Conservation (phyloP, 2,888 invertebrate species). For the Lamproptera curius region DNA sequence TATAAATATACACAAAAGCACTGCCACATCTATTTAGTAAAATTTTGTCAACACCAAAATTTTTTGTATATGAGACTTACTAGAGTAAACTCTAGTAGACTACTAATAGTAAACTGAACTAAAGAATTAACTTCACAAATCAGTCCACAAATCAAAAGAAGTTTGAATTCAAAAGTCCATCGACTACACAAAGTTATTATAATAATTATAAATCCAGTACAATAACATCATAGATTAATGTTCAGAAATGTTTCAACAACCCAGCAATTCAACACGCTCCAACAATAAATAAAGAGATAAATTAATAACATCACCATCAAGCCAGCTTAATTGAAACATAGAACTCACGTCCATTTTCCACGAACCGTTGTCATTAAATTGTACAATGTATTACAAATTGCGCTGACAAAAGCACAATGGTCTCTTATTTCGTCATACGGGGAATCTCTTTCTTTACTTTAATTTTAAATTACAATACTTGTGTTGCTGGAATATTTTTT, state of each 20-base stretch:
- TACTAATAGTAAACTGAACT: no score
- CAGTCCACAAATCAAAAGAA: no score
- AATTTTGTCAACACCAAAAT: no score
- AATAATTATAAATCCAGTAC: no score
- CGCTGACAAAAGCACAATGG: neutral
- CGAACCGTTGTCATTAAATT: neutral
- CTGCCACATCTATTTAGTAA: no score
- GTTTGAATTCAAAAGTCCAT: no score
- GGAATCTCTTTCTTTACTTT: neutral
- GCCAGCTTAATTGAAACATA: constrained; percentile 7
- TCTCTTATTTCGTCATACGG: neutral
- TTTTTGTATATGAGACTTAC: no score
- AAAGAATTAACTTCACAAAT: no score
- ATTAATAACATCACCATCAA: neutral
- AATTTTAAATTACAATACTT: neutral
- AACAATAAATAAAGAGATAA: neutral
- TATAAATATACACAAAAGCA: no score
- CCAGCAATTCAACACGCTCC: neutral
- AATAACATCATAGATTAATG: neutral
- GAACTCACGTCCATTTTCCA: neutral
- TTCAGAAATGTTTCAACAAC: neutral
- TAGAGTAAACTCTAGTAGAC: no score
- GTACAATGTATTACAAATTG: neutral
- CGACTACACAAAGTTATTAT: no score
- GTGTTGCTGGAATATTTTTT: no score